Base-by-base conservation (phyloP, 2,797 vertebrate genomes). In the Rallus crepitans region DNA sequence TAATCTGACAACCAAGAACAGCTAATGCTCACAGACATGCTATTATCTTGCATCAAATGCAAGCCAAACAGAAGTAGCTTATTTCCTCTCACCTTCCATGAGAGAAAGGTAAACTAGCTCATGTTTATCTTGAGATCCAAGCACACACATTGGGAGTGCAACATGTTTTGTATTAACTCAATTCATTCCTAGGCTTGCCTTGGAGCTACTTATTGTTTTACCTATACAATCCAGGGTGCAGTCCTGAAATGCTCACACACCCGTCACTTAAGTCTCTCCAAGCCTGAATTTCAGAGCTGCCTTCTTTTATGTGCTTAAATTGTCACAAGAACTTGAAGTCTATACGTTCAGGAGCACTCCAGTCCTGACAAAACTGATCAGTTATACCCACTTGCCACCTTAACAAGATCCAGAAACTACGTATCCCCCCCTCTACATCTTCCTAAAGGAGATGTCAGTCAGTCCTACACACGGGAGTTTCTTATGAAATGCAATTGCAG, bases 51-150 rank as follows among this genome's bases (percentile, higher is more conserved):
- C 56, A 76, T 35, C 73, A 72, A 93, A 84, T 6, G 17, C 25
- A 86, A 86, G 27, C 18, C 33, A 71, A 65, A 81, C 4, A 21
- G 47, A 83, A 56, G 77, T 7, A 72, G 50, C 11, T 69, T 79
- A 42, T 69, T 69, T 30, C 82, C 52, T 25, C 14, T 69, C 55
- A 75, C 40, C 79, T 71, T 88, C 77, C 42, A 55, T 0, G 1
- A 88, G 5, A 47, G 57, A 55, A 81, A 89, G 47, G 56, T 57
- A 72, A 84, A 69, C 53, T 16, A 93, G 35, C 12, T 80, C 35
- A 35, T 3, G 25, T 56, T 91, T 94, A 91, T 70, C 82, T 92
- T 31, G 35, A 73, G 56, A 93, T 92, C 68, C 59, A 86, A 88
- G 77, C 24, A 65, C 47, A 59, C 27, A 56, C 27, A 52, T 10